phyloP scores from a whole-genome alignment of 2,888 invertebrate genomes.

The Troilus luridus region DNA sequence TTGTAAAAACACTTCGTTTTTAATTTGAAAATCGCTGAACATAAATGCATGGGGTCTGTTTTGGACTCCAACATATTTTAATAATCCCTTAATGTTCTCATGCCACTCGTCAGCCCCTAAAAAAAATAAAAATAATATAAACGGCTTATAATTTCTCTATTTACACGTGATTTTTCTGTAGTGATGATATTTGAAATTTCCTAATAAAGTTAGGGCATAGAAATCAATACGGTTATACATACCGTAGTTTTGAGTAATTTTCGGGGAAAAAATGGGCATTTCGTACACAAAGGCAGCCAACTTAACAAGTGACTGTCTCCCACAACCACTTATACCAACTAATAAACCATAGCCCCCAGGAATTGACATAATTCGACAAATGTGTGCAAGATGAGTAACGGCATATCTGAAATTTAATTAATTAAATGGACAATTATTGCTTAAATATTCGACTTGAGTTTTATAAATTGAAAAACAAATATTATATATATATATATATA shows the following conservation, averaged over 20 bases:
- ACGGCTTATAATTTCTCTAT: no score
- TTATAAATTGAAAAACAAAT: no score
- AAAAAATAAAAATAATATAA: slow-evolving; percentile 21
- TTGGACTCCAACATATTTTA: slow-evolving; percentile 80
- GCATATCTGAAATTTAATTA: slow-evolving; percentile 76
- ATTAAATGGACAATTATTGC: not conserved
- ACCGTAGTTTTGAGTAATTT: slow-evolving; percentile 85
- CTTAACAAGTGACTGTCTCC: slow-evolving; percentile 85
- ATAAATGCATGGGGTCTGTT: slow-evolving; percentile 83
- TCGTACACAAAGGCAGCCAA: slow-evolving; percentile 78
- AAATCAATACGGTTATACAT: slow-evolving; percentile 60
- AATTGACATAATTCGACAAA: slow-evolving; percentile 83
- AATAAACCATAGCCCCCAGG: slow-evolving; percentile 85
- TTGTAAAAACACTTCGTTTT: slow-evolving; percentile 83
- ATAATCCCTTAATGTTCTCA: slow-evolving; percentile 81
- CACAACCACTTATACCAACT: slow-evolving; percentile 90
- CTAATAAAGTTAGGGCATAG: not conserved
- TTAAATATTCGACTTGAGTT: not conserved
- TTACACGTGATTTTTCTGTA: not conserved
- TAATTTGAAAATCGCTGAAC: slow-evolving; percentile 86
- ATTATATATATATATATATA: no score
- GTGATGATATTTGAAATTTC: not conserved
- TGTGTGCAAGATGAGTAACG: slow-evolving; percentile 85
- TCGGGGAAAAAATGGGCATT: slow-evolving; percentile 78
- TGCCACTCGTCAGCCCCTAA: slow-evolving; percentile 80